phyloP scores from a whole-genome alignment of 1,140 invertebrate genomes.

The Heliothis subflexa region DNA sequence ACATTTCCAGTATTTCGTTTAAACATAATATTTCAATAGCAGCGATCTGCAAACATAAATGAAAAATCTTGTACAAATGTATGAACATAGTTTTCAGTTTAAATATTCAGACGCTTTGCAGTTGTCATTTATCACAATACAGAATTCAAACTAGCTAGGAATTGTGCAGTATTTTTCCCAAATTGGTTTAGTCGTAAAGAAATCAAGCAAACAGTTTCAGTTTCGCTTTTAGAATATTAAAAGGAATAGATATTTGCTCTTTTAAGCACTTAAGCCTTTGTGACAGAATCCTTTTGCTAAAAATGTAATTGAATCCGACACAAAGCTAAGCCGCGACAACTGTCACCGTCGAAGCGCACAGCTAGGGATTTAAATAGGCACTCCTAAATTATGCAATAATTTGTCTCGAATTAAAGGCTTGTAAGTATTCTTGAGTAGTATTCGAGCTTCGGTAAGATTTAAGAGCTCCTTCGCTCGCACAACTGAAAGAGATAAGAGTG shows the following conservation, averaged over 20 bases:
- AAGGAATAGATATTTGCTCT: neutral
- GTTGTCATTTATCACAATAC: neutral
- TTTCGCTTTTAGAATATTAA: slow-evolving; percentile 18
- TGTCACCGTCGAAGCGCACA: slow-evolving; percentile 50
- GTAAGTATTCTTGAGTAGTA: slow-evolving; percentile 67
- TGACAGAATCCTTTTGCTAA: slow-evolving; percentile 23
- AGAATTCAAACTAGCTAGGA: no score
- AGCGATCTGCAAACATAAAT: neutral
- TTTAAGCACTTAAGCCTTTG: slow-evolving; percentile 10
- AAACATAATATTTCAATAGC: neutral
- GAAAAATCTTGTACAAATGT: neutral
- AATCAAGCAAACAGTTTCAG: neutral
- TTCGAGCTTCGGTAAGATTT: slow-evolving; percentile 71
- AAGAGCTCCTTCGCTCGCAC: slow-evolving; percentile 66
- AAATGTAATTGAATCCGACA: slow-evolving; percentile 43
- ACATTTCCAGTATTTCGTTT: neutral
- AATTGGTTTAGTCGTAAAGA: neutral
- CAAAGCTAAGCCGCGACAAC: slow-evolving; percentile 50
- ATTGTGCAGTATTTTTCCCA: neutral
- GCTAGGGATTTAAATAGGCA: slow-evolving; percentile 58
- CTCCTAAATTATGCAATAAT: slow-evolving; percentile 70
- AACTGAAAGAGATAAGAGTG: slow-evolving; percentile 71
- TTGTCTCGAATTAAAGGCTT: slow-evolving; percentile 75
- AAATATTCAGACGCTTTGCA: neutral
- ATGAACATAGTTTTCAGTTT: neutral